Percentiles rank a stretch among this genome's conserved stretches.
Evolutionary conservation across 2,113 vertebrate species (phyloP).

Genomic region (Nerophis lumbriciformis): DNA sequence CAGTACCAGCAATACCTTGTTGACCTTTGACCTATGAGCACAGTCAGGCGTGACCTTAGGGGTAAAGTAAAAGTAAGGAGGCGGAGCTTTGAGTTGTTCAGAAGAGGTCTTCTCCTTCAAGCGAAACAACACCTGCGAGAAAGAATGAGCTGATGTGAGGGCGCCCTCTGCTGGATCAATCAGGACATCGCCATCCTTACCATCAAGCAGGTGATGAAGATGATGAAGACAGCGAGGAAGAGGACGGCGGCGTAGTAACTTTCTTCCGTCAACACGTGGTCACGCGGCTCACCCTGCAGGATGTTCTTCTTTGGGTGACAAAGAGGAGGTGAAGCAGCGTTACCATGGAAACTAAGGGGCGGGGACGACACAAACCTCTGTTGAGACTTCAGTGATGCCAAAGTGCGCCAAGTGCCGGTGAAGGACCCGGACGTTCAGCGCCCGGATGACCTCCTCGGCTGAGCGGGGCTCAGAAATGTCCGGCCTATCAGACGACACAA

Average conservation of each 20-base stretch:
- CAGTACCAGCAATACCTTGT: constrained; percentile 49
- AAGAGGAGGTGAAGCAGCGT: constrained; percentile 1
- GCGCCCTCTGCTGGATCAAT: too few species aligned
- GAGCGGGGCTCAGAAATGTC: constrained; percentile 75
- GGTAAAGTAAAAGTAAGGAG: constrained; percentile 75
- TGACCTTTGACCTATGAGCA: constrained; percentile 51
- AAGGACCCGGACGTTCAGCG: constrained; percentile 83
- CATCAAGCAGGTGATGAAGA: constrained; percentile 91
- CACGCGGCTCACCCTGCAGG: constrained; percentile 84
- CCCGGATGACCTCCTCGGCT: constrained; percentile 86
- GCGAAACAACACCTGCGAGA: constrained; percentile 85
- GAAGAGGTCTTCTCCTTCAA: constrained; percentile 87
- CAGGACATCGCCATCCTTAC: constrained; percentile 64
- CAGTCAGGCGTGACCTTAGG: constrained; percentile 66
- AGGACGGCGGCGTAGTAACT: constrained; percentile 86
- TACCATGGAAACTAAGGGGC: neutral
- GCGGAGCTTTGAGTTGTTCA: constrained; percentile 82
- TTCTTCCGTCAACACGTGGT: constrained; percentile 87
- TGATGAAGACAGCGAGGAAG: constrained; percentile 92
- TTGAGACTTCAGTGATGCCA: constrained; percentile 84
- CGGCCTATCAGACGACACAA: constrained; percentile 81
- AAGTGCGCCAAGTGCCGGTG: constrained; percentile 84
- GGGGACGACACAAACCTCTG: constrained; percentile 74
- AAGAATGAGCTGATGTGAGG: neutral
- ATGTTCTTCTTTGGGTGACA: constrained; percentile 82